A percentile compares a stretch with the other conserved stretches of the same genome.
These are phyloP conservation scores for Neolamprologus caudopunctatus DNA, from an alignment of 2,113 vertebrate species.

Conservation along the genomic window DNA sequence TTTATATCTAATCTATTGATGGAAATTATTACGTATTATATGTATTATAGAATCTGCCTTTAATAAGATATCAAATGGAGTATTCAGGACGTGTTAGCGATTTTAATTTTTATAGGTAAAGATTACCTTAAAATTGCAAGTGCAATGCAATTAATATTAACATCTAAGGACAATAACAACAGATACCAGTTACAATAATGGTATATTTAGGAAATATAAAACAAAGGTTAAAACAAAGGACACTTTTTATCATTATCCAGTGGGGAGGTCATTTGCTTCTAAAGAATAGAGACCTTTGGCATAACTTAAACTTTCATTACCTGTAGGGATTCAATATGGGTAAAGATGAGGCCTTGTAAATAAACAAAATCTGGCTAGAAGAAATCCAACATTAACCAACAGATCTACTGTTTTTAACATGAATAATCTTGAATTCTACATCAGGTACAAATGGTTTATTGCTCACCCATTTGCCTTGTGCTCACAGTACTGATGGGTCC, in stretches of 20 bases:
- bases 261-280: not conserved
- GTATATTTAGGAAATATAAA: not conserved
- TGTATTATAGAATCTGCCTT: not conserved
- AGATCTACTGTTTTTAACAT: rapidly evolving
- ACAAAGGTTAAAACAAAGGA: rapidly evolving
- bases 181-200: not conserved
- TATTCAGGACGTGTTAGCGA: rapidly evolving
- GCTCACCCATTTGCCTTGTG: not conserved
- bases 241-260: not conserved
- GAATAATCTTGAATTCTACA: not conserved
- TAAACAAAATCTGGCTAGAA: not conserved
- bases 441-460: not conserved
- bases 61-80: not conserved
- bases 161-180: rapidly evolving
- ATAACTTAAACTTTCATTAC: not conserved
- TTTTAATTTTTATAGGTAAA: not conserved
- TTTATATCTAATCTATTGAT: not conserved
- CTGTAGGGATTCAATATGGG: not conserved
- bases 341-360: not conserved
- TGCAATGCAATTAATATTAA: not conserved
- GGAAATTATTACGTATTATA: not conserved
- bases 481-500: not conserved
- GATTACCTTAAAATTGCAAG: not conserved
- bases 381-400: not conserved
- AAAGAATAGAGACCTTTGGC: not conserved